Base-by-base conservation (phyloP, 2,113 vertebrate species). In the Plecturocebus donacophilus region DNA sequence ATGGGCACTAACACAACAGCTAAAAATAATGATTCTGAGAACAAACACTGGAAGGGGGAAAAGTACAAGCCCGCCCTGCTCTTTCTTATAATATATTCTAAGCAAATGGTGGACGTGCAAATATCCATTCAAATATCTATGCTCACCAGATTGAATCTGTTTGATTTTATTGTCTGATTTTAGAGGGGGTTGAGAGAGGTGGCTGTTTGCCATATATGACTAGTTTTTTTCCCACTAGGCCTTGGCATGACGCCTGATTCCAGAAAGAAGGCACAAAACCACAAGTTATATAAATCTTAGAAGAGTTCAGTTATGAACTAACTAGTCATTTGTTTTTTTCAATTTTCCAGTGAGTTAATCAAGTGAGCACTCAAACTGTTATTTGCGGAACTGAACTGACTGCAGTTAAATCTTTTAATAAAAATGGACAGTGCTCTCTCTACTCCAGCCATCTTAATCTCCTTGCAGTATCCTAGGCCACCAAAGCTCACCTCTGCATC, bases 91-190 rank as follows among this genome's bases (percentile, higher is more conserved):
- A 84, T 52, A 79, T 32, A 92, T 45, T 93, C 56, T 45, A 84
- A 89, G 85, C 66, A 96, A 86, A 89, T 38, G 23, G 40, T n/a
- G 20, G 45, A 87, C 84, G 68, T 93, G 64, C 49, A 95, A 96
- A 95, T 47, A 73, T 17, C n/a, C 17, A 68, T 91, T 96, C 81
- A 93, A 73, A 66, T 80, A 71, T 52, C 80, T 56, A 79, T 12
- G 42, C 61, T 97, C 16, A 61, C 83, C 81, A 94, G 25, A 88
- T 0, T 92, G 54, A 82, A 45, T 54, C 40, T 85, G 40, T 75
- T 91, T 84, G 27, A 71, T 64, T 92, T 90, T 73, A 88, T 27
- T 94, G 66, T 64, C 58, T 87, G 61, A 90, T 52, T 93, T 84
- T 13, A 11, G 7, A 11, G 11, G 61, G 54, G 17, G 19, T 40